Conservation (phyloP, 2,888 invertebrate species). For the Lordiphosa andalusiaca region DNA sequence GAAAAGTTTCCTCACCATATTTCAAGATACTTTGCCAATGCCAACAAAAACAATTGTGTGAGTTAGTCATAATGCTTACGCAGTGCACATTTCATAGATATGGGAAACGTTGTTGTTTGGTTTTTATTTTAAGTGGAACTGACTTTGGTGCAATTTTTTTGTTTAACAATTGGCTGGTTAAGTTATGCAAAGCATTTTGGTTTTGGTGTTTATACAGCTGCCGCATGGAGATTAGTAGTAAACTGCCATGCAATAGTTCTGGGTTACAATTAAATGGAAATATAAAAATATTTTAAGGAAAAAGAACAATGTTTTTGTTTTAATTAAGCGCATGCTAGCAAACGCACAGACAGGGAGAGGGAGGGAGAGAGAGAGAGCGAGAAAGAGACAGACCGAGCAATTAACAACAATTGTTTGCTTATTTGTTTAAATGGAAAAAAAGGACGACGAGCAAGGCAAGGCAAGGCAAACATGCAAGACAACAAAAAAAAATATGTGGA, state of each 20-base stretch:
- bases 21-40: slow-evolving; percentile 39
- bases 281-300: slow-evolving; percentile 19
- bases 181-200: slow-evolving; percentile 17
- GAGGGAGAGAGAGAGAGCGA: slow-evolving; percentile 20
- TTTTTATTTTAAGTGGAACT: slow-evolving; percentile 4
- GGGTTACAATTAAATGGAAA: not conserved
- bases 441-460: slow-evolving; percentile 41
- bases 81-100: slow-evolving; percentile 31
- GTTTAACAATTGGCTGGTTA: slow-evolving; percentile 19
- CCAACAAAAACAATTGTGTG: slow-evolving; percentile 30
- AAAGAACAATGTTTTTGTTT: slow-evolving; percentile 23
- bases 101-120: slow-evolving; percentile 21
- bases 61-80: slow-evolving; percentile 24
- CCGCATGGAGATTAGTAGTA: no score
- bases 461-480: slow-evolving; percentile 61
- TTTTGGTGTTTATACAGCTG: slow-evolving; percentile 14
- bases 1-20: not conserved
- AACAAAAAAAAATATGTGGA: slow-evolving; percentile 33
- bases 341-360: slow-evolving; percentile 36
- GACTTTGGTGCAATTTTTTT: slow-evolving; percentile 21
- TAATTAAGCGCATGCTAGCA: slow-evolving; percentile 63
- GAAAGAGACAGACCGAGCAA: slow-evolving; percentile 23
- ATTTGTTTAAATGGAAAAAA: slow-evolving; percentile 11
- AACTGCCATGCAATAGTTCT: no score
- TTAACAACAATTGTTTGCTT: slow-evolving; percentile 35